These are phyloP conservation scores for Pardosa pseudoannulata DNA, from an alignment of 2,888 invertebrate species.

Conservation along the genomic window DNA sequence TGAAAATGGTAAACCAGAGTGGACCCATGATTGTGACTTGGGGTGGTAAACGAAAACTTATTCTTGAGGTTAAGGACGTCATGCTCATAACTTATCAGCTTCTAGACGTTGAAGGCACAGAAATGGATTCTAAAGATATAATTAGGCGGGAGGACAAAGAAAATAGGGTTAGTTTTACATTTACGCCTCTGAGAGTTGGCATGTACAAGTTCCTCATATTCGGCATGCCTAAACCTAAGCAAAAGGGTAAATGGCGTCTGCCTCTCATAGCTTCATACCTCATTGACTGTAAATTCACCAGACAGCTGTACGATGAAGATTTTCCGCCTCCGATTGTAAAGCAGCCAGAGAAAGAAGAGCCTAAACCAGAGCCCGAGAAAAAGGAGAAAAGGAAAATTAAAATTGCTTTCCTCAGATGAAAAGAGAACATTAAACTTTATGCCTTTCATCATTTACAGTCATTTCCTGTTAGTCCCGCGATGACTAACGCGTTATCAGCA, in stretches of 20 bases:
- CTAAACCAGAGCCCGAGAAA: constrained; percentile 23
- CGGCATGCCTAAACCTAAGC: constrained; percentile 75
- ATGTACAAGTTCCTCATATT: constrained; percentile 75
- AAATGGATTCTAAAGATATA: constrained; percentile 74
- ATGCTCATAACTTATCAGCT: constrained; percentile 74
- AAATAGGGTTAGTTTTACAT: constrained; percentile 73
- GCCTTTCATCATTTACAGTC: neutral
- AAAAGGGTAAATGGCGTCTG: constrained; percentile 74
- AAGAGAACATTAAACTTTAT: neutral
- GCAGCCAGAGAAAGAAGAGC: constrained; percentile 58
- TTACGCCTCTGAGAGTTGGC: constrained; percentile 74
- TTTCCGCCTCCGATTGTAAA: constrained; percentile 62
- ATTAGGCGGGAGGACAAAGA: constrained; percentile 74
- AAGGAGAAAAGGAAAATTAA: constrained; percentile 66
- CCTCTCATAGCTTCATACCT: constrained; percentile 75
- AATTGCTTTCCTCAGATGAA: constrained; percentile 68
- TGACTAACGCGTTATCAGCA: neutral
- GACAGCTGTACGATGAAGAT: constrained; percentile 69
- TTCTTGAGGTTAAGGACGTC: constrained; percentile 73
- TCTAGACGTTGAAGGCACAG: constrained; percentile 74
- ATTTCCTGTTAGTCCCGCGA: neutral
- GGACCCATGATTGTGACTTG: constrained; percentile 75
- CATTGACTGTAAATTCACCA: constrained; percentile 74
- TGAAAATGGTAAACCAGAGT: constrained; percentile 75
- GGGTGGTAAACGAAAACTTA: constrained; percentile 75